Evolutionary conservation across 2,888 invertebrate genomes (phyloP), one percentile per base, ranked within the genome.

Genomic region (Miltochrista miniata): DNA sequence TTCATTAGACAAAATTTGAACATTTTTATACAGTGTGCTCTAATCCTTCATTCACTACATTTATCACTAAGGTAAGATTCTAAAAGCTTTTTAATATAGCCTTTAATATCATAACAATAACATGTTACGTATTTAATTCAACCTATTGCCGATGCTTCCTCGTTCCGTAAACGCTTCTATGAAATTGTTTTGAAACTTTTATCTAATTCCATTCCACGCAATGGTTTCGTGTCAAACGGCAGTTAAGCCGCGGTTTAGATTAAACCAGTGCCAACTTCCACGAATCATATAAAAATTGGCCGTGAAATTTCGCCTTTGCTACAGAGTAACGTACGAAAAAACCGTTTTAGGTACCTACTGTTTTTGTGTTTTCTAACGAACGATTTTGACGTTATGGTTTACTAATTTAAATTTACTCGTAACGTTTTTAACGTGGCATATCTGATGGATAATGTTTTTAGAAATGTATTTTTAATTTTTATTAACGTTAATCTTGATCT

Each of bases 271-370:
- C 85, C 79, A 85, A 88, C 83, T 87, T 85, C 85, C 80, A 85
- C 82, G 83, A 85, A 84, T 85, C 81, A 86, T 82, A 81, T 79
- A 87, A 89, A 89, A 90, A 90, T 88, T 87, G 86, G 73, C 90
- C 90, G 83, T 91, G 89, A 90, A 91, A 91, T 90, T 87, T 86
- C 73, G 65, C 79, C 81, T 88, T 85, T 73, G 82, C 70, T 76
- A 77, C 80, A 81, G 66, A 74, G 75, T 77, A 73, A 75, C 71
- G 70, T 78, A 75, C 67, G 67, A 70, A 70, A 54, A 54, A 51
- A 70, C 68, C 77, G 76, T 82, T 85, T n/a, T n/a, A n/a, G n/a
- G 76, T 61, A 59, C 18, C 18, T 24, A 24, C 56, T 59, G 70
- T 74, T 78, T 75, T 74, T 69, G 41, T 62, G 40, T 49, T 61